Evolutionary conservation across 2,888 invertebrate genomes (phyloP).

Genomic region (Lapara coniferarum): DNA sequence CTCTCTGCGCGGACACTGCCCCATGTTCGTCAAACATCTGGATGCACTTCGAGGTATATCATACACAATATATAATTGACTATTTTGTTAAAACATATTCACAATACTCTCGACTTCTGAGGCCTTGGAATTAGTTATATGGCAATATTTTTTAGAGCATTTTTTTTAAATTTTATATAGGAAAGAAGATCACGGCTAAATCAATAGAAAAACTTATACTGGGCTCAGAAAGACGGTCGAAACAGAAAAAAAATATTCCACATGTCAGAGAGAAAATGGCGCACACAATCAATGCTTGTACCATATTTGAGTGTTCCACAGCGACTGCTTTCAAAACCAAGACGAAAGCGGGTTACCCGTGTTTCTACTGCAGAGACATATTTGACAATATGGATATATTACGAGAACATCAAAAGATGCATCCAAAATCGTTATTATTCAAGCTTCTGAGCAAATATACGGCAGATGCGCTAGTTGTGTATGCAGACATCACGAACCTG

Average conservation of each 20-base stretch:
- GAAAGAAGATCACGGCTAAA: constrained; percentile 39
- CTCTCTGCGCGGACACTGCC: constrained; percentile 35
- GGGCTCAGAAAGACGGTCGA: constrained; percentile 11
- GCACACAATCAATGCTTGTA: constrained; percentile 44
- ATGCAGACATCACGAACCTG: constrained; percentile 50
- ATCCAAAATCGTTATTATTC: constrained; percentile 35
- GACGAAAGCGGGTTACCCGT: constrained; percentile 47
- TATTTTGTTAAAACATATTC: too few relatives aligned
- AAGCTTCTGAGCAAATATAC: constrained; percentile 42
- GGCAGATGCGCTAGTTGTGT: constrained; percentile 45
- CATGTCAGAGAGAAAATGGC: constrained; percentile 42
- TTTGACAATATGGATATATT: constrained; percentile 41
- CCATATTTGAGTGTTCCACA: constrained; percentile 48
- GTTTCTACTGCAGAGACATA: constrained; percentile 48
- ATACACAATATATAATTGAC: background rate
- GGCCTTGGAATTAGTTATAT: background rate
- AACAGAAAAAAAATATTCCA: constrained; percentile 12
- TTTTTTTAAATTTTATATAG: constrained; percentile 36
- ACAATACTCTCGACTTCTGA: background rate
- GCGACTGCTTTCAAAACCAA: constrained; percentile 51
- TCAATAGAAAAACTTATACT: constrained; percentile 35
- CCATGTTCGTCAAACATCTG: constrained; percentile 37
- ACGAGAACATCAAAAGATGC: constrained; percentile 39
- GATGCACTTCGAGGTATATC: constrained; percentile 37
- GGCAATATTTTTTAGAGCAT: background rate